Conservation (phyloP, 1,140 invertebrate species). For the Delia radicum region DNA sequence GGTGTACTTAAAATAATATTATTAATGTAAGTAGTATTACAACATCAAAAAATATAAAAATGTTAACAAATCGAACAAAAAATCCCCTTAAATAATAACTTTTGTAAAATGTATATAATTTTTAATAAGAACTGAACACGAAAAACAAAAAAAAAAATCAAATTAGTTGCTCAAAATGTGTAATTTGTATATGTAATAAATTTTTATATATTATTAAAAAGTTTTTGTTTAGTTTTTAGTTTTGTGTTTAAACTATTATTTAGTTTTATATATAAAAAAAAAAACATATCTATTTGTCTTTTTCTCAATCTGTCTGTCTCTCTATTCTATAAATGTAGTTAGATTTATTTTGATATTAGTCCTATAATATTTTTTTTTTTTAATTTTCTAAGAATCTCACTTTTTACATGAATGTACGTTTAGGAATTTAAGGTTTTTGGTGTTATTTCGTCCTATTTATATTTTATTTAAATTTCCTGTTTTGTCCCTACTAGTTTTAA, state of each 20-base stretch:
- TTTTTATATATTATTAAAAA: neutral
- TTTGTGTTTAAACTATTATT: neutral
- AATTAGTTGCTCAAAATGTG: neutral
- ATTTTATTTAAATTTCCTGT: neutral
- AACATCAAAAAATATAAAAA: neutral
- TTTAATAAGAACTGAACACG: neutral
- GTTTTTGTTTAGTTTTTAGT: neutral
- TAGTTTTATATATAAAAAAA: neutral
- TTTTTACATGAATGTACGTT: neutral
- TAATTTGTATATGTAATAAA: neutral
- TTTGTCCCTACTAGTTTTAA: neutral
- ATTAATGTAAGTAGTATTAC: no score
- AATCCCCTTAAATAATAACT: neutral
- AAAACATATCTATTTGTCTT: neutral
- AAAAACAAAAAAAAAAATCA: neutral
- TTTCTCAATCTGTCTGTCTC: neutral
- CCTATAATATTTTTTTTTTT: neutral
- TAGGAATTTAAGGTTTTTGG: neutral
- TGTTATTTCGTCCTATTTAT: neutral
- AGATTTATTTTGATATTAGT: neutral
- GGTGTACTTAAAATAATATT: no score
- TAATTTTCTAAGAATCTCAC: neutral
- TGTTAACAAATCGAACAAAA: neutral
- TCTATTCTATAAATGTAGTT: neutral
- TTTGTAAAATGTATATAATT: slow-evolving; percentile 5